Base-by-base conservation (phyloP, 30 jellyfish, hydroid and myxozoan genomes). In the Nemopilema nomurai region DNA sequence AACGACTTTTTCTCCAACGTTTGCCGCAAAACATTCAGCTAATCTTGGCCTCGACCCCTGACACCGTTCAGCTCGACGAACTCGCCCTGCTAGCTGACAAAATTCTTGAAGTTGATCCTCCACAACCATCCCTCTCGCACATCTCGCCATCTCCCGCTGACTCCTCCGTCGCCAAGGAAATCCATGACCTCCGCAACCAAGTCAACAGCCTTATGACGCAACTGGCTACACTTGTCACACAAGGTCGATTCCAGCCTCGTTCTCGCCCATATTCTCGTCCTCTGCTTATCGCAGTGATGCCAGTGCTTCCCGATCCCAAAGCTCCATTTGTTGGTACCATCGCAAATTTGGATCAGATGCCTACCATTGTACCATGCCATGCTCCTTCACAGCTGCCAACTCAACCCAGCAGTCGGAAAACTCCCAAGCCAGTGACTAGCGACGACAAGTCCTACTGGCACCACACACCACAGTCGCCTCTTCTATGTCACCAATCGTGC, bases 21-120 rank as follows among this genome's bases (percentile, higher is more conserved):
- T 69, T 69, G 79, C 79, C 79, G 8, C 22, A 29, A 22, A 69
- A 69, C 51, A 33, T 27, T n/a, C 79, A 69, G 50, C 79, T 69
- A 18, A 69, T 69, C 79, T 69, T 69, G 18, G 79, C 79, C 79
- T 69, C 79, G 24, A 24, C 79, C 33, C 51, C 50, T 20, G 79
- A 69, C 50, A 27, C 41, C 49, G 79, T 69, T 18, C 21, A 29
- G 8, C 29, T 28, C 8, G 50, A 22, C 7, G 51, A 69, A 18
- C 79, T 69, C 41, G 50, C 79, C 51, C 33, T 20, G 51, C 79
- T 69, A 20, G 50, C 79, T 20, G 79, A 69, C 79, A 69, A 69
- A 69, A 20, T 69, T 28, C 79, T 69, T 22, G 79, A 22, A 18
- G 79, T 69, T 69, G 79, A 4, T 69, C 30, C 30, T 8, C 73